Evolutionary conservation across 2,113 vertebrate species (phyloP), one percentile per base, ranked within the genome.

Genomic region (Engystomops pustulosus): DNA sequence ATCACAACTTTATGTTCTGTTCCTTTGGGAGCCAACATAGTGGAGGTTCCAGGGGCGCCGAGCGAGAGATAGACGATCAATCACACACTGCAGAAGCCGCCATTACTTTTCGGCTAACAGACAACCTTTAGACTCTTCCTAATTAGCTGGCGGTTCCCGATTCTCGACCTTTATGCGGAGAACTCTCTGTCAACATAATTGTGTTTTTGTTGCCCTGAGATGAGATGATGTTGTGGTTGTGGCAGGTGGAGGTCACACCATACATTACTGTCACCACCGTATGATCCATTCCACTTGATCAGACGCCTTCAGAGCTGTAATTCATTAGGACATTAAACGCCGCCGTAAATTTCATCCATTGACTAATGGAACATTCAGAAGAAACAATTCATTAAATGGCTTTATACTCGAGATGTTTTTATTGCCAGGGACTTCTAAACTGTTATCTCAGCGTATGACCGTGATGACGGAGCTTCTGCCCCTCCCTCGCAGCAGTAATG

Each of bases 301-400:
- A n/a, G 51, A 58, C 18, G 25, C 47, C 45, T 30, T 34, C 47
- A 76, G 72, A 15, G 6, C 14, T 44, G 38, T 30, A 65, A 79
- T 44, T 79, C 55, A 65, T 27, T 27, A 38, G 15, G 51, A 79
- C 53, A 79, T 41, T 41, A 79, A 41, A 23, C 36, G 12, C 32
- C 1, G 36, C 9, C 0, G 45, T 65, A 62, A 62, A 79, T 79
- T 44, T 38, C 55, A 60, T 41, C 14, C 36, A 44, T 62, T 79
- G 76, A 79, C 55, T 79, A 27, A 60, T 79, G 76, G 76, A 45
- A 27, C 55, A 20, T 62, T 79, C 12, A 79, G 3, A 34, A 45
- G 47, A 62, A 79, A 30, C 38, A 62, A 27, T 45, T 79, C 8
- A 62, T 45, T 44, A 44, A 62, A 36, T 23, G 3, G 45, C 34